These are phyloP conservation scores for Tryphoninae sp. DNA, from an alignment of 2,888 invertebrate species.

Conservation along the genomic window DNA sequence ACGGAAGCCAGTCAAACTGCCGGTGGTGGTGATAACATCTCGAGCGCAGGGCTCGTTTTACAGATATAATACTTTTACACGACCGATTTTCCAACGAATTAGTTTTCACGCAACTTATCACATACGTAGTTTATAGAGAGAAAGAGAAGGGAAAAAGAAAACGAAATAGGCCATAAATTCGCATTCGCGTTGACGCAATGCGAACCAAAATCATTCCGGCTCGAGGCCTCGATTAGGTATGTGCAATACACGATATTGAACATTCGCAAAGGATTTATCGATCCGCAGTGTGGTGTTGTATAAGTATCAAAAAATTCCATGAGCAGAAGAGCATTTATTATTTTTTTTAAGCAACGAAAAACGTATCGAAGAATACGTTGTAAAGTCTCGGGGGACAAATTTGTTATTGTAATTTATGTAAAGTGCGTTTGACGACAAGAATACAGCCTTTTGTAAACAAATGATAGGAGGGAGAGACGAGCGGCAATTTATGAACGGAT, in stretches of 20 bases:
- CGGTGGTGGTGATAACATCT: slow-evolving; percentile 94
- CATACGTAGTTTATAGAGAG: not conserved
- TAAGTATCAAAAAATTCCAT: not conserved
- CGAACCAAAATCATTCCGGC: slow-evolving; percentile 58
- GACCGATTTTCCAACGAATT: slow-evolving; percentile 15
- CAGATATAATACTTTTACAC: slow-evolving; percentile 82
- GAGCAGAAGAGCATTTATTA: slow-evolving; percentile 2
- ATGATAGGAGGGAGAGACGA: not conserved
- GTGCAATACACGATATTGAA: slow-evolving; percentile 38
- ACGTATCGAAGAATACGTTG: slow-evolving; percentile 25
- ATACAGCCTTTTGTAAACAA: slow-evolving; percentile 2
- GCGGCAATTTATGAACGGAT: not conserved
- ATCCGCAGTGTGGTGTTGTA: slow-evolving; percentile 5
- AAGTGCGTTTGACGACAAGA: slow-evolving; percentile 15
- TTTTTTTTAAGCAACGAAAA: slow-evolving; percentile 5
- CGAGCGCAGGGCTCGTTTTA: slow-evolving; percentile 92
- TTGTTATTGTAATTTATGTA: slow-evolving; percentile 4
- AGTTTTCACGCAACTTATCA: slow-evolving; percentile 30
- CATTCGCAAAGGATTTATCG: slow-evolving; percentile 30
- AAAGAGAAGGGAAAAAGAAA: not conserved
- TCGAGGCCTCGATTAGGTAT: slow-evolving; percentile 25
- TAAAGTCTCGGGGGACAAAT: slow-evolving; percentile 8
- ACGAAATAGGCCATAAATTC: slow-evolving; percentile 28
- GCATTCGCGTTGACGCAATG: slow-evolving; percentile 44
- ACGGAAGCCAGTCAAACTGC: slow-evolving; percentile 91